Conservation (phyloP, 2,888 invertebrate genomes). For the Amblyjoppa proteus region DNA sequence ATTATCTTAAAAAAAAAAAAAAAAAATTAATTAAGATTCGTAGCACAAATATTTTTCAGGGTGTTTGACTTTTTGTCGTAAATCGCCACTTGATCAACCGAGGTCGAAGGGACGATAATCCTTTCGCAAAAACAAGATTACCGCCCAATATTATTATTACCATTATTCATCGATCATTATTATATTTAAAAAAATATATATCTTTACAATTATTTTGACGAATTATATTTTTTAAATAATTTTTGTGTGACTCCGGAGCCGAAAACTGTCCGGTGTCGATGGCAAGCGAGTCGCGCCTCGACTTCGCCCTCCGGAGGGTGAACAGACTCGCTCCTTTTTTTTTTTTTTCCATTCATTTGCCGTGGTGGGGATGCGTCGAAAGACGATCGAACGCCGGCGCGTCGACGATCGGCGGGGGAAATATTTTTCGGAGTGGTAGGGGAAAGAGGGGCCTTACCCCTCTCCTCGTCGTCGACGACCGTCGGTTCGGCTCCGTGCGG, state of each 20-base stretch:
- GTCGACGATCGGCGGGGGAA: constrained; percentile 27
- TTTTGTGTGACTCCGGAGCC: background rate
- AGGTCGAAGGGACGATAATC: too few relatives aligned
- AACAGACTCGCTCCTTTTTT: background rate
- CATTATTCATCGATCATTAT: too few relatives aligned
- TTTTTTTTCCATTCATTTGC: background rate
- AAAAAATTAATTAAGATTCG: background rate
- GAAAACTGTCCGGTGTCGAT: background rate
- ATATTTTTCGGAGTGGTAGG: constrained; percentile 50
- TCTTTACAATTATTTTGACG: too few relatives aligned
- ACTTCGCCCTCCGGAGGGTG: constrained; percentile 3
- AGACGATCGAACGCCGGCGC: constrained; percentile 29
- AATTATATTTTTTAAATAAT: background rate
- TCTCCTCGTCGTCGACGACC: background rate
- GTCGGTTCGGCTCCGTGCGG: background rate
- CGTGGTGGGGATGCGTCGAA: background rate
- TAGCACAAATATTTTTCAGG: too few relatives aligned
- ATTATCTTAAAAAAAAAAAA: background rate
- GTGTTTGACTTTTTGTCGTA: too few relatives aligned
- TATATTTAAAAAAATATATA: too few relatives aligned
- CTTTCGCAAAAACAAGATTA: too few relatives aligned
- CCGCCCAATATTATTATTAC: too few relatives aligned
- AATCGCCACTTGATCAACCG: too few relatives aligned
- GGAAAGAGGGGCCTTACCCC: constrained; percentile 59
- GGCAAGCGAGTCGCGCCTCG: background rate